phyloP scores from a whole-genome alignment of 2,888 invertebrate species.

The Thelaira solivaga region DNA sequence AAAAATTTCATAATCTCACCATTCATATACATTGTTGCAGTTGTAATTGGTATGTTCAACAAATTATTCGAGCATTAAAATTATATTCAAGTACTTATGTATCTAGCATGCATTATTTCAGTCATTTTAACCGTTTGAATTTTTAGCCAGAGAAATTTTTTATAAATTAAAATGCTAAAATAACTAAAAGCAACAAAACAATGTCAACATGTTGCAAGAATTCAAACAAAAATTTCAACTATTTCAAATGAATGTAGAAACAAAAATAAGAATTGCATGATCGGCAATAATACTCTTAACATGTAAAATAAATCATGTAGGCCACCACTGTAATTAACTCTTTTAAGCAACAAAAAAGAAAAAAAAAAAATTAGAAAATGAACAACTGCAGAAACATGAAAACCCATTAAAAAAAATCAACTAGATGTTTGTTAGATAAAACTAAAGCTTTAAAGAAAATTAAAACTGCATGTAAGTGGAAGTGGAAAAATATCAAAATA shows the following conservation, averaged over 20 bases:
- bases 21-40: conserved; percentile 14
- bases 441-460: neutral
- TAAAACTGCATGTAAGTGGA: conserved; percentile 13
- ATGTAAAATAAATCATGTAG: conserved; percentile 64
- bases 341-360: conserved; percentile 15
- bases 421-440: conserved; percentile 38
- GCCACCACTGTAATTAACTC: conserved; percentile 54
- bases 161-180: neutral
- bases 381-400: conserved; percentile 26
- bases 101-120: no score
- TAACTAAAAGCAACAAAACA: conserved; percentile 15
- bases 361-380: neutral
- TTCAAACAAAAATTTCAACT: conserved; percentile 8
- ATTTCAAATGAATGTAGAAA: neutral
- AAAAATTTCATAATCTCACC: neutral
- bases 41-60: conserved; percentile 1
- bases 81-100: conserved; percentile 14
- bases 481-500: conserved; percentile 10
- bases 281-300: conserved; percentile 57
- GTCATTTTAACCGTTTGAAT: conserved; percentile 15
- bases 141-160: conserved; percentile 10
- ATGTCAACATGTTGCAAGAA: conserved; percentile 42
- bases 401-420: conserved; percentile 51
- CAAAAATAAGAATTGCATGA: conserved; percentile 52
- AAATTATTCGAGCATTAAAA: conserved; percentile 41